phyloP scores from a whole-genome alignment of 92 coral and sea anemone species.

The Hydrozoanthus gracilis region DNA sequence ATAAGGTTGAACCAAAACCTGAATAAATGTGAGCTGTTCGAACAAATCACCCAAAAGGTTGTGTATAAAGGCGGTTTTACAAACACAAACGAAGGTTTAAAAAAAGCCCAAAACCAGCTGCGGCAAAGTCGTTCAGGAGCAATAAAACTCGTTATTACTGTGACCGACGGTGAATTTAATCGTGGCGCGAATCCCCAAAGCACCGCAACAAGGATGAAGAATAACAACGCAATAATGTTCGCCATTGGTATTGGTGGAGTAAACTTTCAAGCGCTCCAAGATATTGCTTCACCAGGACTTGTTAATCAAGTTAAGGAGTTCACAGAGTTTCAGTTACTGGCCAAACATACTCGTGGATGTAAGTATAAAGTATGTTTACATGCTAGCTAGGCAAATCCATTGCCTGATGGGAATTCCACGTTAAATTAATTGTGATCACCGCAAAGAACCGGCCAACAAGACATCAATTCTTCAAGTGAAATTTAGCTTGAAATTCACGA shows the following conservation, averaged over 20 bases:
- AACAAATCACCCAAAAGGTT: neutral
- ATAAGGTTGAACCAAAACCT: neutral
- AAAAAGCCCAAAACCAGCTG: neutral
- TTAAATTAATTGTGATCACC: no score
- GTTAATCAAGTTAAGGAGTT: neutral
- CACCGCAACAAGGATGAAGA: neutral
- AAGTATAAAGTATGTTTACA: neutral
- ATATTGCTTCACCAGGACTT: neutral
- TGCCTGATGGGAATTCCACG: no score
- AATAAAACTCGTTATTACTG: neutral
- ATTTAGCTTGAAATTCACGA: no score
- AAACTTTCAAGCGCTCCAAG: neutral
- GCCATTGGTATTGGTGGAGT: neutral
- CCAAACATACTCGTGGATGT: neutral
- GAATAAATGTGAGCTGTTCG: slow-evolving; percentile 8
- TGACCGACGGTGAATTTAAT: slow-evolving; percentile 1
- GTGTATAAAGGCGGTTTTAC: neutral
- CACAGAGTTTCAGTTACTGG: neutral
- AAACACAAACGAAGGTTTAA: neutral
- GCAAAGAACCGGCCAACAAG: no score
- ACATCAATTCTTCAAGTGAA: no score
- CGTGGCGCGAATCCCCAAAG: neutral
- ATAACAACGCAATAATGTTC: neutral
- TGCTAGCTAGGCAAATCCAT: no score
- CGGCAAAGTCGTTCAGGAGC: neutral